Conservation (phyloP, 2,888 invertebrate species). For the Theretra japonica region DNA sequence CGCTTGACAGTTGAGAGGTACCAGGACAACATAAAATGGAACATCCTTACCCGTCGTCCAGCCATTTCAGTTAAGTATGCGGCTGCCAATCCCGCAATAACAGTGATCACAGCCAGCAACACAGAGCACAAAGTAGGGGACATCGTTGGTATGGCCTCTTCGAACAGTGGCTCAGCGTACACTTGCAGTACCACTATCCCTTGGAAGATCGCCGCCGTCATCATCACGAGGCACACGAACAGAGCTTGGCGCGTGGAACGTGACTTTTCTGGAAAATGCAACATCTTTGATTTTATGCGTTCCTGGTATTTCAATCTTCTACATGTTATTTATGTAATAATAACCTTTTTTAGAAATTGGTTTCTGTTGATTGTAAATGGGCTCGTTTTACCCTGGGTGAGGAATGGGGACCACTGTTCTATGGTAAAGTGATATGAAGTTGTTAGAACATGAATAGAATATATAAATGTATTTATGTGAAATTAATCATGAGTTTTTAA, state of each 20-base stretch:
- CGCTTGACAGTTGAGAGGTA: no score
- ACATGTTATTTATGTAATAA: no score
- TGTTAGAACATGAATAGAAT: no score
- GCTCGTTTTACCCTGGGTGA: no score
- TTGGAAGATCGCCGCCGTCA: constrained; percentile 63
- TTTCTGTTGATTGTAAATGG: no score
- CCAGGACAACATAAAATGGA: constrained; percentile 32
- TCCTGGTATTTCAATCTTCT: constrained; percentile 2
- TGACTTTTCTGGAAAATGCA: constrained; percentile 58
- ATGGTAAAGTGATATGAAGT: no score
- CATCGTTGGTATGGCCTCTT: constrained; percentile 59
- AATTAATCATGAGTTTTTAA: no score
- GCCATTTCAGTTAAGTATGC: constrained; percentile 62
- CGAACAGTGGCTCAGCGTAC: constrained; percentile 67
- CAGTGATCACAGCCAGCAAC: constrained; percentile 53
- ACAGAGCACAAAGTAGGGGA: constrained; percentile 62
- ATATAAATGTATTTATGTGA: no score
- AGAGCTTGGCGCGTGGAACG: constrained; percentile 60
- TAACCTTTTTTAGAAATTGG: no score
- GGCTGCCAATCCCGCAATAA: constrained; percentile 55
- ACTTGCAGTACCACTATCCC: constrained; percentile 68
- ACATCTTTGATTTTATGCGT: neutral
- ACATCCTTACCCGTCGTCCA: constrained; percentile 63
- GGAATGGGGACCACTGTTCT: no score
- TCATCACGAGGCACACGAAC: constrained; percentile 49